phyloP scores from a whole-genome alignment of 2,797 vertebrate genomes.

The Onychomys torridus region DNA sequence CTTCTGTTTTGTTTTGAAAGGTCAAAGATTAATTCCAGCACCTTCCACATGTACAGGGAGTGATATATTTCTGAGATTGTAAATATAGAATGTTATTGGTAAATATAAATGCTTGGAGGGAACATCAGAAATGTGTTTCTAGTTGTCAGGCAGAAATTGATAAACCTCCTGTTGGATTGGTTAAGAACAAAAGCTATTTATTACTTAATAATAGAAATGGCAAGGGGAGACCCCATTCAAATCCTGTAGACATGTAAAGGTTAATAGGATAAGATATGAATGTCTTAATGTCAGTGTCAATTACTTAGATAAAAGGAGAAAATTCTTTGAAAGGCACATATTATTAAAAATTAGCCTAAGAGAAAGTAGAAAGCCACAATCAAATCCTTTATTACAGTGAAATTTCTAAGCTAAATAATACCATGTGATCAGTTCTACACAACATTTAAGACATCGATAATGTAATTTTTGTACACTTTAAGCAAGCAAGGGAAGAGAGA shows the following conservation, averaged over 20 bases:
- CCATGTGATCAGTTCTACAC: background rate
- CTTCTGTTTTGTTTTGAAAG: background rate
- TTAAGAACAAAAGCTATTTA: background rate
- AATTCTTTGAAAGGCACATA: background rate
- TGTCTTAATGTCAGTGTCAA: background rate
- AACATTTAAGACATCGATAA: background rate
- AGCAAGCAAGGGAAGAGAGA: background rate
- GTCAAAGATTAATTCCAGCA: background rate
- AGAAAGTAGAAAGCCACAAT: background rate
- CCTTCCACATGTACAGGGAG: too few relatives aligned
- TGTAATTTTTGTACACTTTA: background rate
- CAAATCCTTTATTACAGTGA: background rate
- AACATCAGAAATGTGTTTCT: background rate
- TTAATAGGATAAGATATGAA: background rate
- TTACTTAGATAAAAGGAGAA: background rate
- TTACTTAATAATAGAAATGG: background rate
- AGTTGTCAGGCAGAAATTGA: background rate
- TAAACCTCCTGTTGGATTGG: background rate
- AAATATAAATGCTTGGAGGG: background rate
- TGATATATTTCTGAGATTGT: background rate
- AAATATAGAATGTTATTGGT: background rate
- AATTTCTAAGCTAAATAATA: background rate
- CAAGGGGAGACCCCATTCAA: background rate
- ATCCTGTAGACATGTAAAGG: background rate
- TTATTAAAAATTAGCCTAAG: constrained; percentile 17